These are phyloP conservation scores for Homalodisca vitripennis DNA, from an alignment of 1,140 invertebrate genomes.

Conservation along the genomic window DNA sequence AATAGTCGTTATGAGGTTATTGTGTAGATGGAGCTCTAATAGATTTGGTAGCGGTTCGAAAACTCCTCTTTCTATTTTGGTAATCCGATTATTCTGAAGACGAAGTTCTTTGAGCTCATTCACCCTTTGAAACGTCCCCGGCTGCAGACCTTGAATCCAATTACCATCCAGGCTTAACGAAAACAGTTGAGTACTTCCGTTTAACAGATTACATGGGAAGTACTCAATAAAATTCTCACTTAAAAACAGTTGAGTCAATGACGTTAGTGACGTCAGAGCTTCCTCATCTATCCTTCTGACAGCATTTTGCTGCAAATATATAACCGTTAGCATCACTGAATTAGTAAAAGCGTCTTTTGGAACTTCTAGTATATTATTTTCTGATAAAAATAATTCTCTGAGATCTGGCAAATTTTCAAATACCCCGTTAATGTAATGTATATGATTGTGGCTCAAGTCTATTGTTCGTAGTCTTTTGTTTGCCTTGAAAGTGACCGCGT, in stretches of 20 bases:
- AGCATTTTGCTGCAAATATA: slow-evolving; percentile 86
- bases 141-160: slow-evolving; percentile 75
- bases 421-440: slow-evolving; percentile 78
- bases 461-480: slow-evolving; percentile 76
- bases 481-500: slow-evolving; percentile 66
- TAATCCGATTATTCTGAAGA: slow-evolving; percentile 81
- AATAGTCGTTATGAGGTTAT: slow-evolving; percentile 78
- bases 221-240: slow-evolving; percentile 82
- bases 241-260: slow-evolving; percentile 79
- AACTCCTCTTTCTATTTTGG: slow-evolving; percentile 69
- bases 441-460: slow-evolving; percentile 85
- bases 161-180: slow-evolving; percentile 91
- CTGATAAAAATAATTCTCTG: slow-evolving; percentile 77
- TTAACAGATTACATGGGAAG: slow-evolving; percentile 71
- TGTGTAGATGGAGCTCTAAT: slow-evolving; percentile 82
- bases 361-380: slow-evolving; percentile 87
- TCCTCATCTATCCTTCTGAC: slow-evolving; percentile 72
- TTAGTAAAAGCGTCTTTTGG: slow-evolving; percentile 77
- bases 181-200: slow-evolving; percentile 68
- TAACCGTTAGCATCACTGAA: slow-evolving; percentile 70
- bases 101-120: slow-evolving; percentile 76
- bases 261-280: slow-evolving; percentile 67
- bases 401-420: slow-evolving; percentile 77
- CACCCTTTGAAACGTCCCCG: slow-evolving; percentile 74
- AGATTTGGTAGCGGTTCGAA: slow-evolving; percentile 77